Evolutionary conservation across 1,140 invertebrate genomes (phyloP).

Genomic region (Sinella curviseta): DNA sequence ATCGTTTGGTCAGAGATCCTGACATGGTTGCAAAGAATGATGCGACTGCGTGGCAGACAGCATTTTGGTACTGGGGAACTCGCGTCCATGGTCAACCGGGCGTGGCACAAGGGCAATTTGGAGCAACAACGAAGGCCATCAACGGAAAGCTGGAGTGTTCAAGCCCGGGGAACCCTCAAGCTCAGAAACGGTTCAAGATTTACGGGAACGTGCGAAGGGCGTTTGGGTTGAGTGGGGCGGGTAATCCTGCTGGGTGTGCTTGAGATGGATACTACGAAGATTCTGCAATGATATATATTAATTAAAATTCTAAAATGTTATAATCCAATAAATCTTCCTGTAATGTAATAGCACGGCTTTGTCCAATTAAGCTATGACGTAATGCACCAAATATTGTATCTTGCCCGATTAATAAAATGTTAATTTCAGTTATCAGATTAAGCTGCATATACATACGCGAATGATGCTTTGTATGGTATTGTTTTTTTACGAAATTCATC

Average conservation of each 20-base stretch:
- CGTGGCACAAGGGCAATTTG: conserved; percentile 33
- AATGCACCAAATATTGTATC: too few species aligned
- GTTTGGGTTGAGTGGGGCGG: conserved; percentile 35
- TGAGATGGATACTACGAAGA: too few species aligned
- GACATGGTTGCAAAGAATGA: conserved; percentile 40
- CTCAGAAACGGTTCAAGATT: conserved; percentile 27
- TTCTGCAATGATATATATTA: too few species aligned
- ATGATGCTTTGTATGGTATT: too few species aligned
- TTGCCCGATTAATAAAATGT: too few species aligned
- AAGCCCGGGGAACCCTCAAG: background rate
- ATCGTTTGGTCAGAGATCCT: conserved; percentile 29
- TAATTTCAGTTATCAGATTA: too few species aligned
- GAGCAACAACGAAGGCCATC: conserved; percentile 35
- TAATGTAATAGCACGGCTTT: too few species aligned
- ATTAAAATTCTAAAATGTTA: too few species aligned
- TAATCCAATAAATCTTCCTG: too few species aligned
- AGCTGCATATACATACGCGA: too few species aligned
- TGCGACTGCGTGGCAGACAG: conserved; percentile 25
- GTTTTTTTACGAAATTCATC: too few species aligned
- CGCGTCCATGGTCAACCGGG: conserved; percentile 24
- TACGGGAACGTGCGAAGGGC: conserved; percentile 34
- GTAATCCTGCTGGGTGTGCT: conserved; percentile 34
- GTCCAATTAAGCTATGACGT: too few species aligned
- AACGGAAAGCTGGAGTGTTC: conserved; percentile 42
- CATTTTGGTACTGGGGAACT: conserved; percentile 41